These are phyloP conservation scores for Esox masquinongy DNA, from an alignment of 2,797 vertebrate species.

Conservation along the genomic window DNA sequence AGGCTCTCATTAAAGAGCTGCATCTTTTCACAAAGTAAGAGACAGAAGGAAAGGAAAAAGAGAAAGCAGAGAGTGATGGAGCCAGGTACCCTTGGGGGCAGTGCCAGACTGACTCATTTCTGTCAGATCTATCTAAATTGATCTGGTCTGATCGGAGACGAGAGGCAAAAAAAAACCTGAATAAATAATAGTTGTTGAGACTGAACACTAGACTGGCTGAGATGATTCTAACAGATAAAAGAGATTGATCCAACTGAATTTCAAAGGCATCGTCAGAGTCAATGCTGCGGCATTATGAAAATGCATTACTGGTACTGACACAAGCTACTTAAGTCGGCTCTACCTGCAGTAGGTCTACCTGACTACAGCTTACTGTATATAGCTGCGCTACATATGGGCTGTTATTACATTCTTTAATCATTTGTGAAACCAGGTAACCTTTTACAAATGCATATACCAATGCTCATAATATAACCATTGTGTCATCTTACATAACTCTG, in stretches of 20 bases:
- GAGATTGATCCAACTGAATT: background rate
- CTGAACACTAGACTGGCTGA: slow-evolving; percentile 28
- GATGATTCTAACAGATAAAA: slow-evolving; percentile 30
- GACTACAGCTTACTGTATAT: background rate
- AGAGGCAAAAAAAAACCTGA: slow-evolving; percentile 23
- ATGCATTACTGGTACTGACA: slow-evolving; percentile 34
- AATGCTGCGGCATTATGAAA: slow-evolving; percentile 18
- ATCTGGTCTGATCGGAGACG: slow-evolving; percentile 32
- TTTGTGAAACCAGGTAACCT: no score
- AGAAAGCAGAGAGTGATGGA: slow-evolving; percentile 9
- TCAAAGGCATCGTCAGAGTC: slow-evolving; percentile 33
- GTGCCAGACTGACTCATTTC: slow-evolving; percentile 19
- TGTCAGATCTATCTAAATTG: slow-evolving; percentile 43
- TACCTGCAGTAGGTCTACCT: background rate
- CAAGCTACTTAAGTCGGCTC: background rate
- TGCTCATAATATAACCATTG: no score
- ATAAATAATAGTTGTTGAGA: slow-evolving; percentile 27
- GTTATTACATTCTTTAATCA: no score
- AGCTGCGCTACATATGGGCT: no score
- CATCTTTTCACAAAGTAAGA: background rate
- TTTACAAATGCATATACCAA: no score
- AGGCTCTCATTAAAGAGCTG: background rate
- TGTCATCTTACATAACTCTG: no score
- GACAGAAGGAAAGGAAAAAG: background rate
- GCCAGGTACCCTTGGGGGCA: slow-evolving; percentile 14